Percentiles rank a stretch among this genome's conserved stretches.
Conservation (phyloP, 2,797 vertebrate species). For the Cossypha dichroa region DNA sequence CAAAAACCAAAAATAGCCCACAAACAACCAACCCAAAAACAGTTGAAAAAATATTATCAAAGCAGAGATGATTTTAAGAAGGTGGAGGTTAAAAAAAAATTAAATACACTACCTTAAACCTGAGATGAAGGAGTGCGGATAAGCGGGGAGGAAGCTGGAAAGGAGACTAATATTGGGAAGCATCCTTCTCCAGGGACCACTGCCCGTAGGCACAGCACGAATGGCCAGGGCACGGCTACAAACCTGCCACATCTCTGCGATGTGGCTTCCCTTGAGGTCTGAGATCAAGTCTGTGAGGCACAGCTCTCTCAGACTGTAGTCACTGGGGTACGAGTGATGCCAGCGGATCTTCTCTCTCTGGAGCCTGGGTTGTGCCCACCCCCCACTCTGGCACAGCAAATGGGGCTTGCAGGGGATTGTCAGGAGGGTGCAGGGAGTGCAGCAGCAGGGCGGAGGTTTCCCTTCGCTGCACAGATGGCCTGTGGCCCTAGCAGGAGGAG, state of each 20-base stretch:
- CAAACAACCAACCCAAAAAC: background rate
- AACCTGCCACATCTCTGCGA: rapidly evolving
- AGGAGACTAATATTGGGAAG: background rate
- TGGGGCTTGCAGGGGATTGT: background rate
- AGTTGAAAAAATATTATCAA: background rate
- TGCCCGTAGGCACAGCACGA: rapidly evolving
- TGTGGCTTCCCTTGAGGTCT: background rate
- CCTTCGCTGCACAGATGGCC: rapidly evolving
- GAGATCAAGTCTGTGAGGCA: background rate
- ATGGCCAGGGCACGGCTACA: too few species aligned
- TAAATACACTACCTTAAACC: background rate
- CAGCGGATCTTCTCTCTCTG: rapidly evolving
- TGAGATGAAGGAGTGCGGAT: background rate
- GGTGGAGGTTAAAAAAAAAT: background rate
- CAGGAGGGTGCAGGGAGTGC: background rate
- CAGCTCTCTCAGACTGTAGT: background rate
- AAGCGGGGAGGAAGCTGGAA: rapidly evolving
- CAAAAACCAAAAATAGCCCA: background rate
- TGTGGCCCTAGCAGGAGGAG: background rate
- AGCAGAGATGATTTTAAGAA: background rate
- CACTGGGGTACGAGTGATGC: rapidly evolving
- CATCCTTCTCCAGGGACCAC: background rate
- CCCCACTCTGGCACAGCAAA: background rate
- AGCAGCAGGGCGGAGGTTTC: background rate
- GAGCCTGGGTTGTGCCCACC: background rate